Percentiles rank a stretch among this genome's conserved stretches.
These are phyloP conservation scores for Ectemnius lituratus DNA, from an alignment of 2,888 invertebrate species.

Conservation along the genomic window DNA sequence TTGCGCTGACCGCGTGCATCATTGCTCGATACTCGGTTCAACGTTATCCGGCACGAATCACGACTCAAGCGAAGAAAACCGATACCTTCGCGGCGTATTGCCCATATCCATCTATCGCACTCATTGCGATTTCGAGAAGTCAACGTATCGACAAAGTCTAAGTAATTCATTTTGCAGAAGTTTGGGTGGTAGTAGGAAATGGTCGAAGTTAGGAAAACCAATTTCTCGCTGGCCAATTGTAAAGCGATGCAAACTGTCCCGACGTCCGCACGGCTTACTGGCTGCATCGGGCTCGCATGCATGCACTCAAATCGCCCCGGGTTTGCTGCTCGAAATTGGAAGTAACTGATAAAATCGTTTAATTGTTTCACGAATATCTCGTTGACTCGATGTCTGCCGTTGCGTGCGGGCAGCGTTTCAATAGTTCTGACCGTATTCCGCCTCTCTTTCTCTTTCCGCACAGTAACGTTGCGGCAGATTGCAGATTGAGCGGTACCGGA, in stretches of 20 bases:
- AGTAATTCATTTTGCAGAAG: background rate
- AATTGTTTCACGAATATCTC: conserved; percentile 6
- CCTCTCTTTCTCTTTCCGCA: too few species aligned
- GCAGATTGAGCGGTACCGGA: too few species aligned
- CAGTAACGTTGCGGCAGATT: too few species aligned
- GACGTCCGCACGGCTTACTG: too few species aligned
- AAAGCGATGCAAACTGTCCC: too few species aligned
- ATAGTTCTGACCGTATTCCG: too few species aligned
- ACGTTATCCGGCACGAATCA: conserved; percentile 49
- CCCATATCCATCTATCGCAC: background rate
- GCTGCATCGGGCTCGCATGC: background rate
- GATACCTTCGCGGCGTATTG: conserved; percentile 27
- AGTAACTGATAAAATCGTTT: conserved; percentile 10
- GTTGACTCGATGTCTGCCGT: background rate
- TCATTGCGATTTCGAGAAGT: background rate
- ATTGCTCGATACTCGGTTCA: conserved; percentile 54
- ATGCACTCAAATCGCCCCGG: background rate
- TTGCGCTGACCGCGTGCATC: conserved; percentile 30
- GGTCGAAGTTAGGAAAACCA: conserved; percentile 32
- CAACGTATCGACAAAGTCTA: background rate
- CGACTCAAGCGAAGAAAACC: conserved; percentile 46
- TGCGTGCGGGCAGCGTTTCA: background rate
- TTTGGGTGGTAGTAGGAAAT: background rate
- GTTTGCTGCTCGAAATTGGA: conserved; percentile 2
- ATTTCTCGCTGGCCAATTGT: conserved; percentile 26